A percentile compares a stretch with the other conserved stretches of the same genome.
Conservation (phyloP, 2,113 vertebrate genomes). For the Harpagus bidentatus region DNA sequence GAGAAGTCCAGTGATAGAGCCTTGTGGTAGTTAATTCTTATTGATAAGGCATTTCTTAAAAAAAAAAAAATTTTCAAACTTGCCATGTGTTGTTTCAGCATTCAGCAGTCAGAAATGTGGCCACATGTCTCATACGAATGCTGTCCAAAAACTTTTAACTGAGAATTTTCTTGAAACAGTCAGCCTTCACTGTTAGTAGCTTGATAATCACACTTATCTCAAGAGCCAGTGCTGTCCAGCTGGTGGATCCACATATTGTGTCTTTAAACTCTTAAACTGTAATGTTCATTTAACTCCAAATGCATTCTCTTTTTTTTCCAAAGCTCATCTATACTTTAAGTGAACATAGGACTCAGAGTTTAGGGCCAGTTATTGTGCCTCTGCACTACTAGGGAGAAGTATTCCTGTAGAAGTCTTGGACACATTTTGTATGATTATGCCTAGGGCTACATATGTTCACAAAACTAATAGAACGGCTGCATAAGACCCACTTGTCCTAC, state of each 20-base stretch:
- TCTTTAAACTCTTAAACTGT: background rate
- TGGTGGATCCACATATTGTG: background rate
- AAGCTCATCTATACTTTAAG: background rate
- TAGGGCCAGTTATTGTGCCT: background rate
- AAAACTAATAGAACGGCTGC: background rate
- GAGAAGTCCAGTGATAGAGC: background rate
- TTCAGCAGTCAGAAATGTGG: background rate
- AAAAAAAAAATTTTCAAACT: background rate
- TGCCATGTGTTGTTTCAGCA: background rate
- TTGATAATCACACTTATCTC: background rate
- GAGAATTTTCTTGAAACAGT: background rate
- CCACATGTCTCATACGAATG: background rate
- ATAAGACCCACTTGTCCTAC: background rate
- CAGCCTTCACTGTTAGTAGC: background rate
- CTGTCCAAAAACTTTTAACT: background rate
- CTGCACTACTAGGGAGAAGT: background rate
- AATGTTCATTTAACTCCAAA: background rate
- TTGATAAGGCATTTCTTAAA: background rate
- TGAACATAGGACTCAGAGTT: background rate
- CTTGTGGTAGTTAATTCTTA: background rate
- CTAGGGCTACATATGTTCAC: background rate
- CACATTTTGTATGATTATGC: fast-evolving
- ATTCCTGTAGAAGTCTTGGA: background rate
- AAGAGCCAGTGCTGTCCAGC: background rate
- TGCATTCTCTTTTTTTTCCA: background rate